phyloP scores from a whole-genome alignment of 64 coral and sea anemone genomes.

The Dendrophyllia cribrosa region DNA sequence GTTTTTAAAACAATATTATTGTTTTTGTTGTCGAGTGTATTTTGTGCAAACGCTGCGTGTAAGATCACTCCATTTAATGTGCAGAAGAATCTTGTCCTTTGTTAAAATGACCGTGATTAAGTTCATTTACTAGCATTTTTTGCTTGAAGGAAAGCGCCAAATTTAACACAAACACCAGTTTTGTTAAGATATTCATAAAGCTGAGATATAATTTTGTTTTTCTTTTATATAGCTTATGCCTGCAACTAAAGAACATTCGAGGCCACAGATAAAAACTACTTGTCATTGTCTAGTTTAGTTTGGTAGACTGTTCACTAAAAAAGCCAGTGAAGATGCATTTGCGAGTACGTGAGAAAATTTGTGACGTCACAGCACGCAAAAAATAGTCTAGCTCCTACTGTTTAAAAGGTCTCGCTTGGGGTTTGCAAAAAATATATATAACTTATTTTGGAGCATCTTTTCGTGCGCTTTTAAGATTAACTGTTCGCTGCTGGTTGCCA shows the following conservation, averaged over 20 bases:
- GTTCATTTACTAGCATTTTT: not conserved
- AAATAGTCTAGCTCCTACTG: no score
- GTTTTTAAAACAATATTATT: no score
- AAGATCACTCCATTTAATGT: no score
- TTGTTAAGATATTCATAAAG: no score
- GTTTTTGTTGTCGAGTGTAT: no score
- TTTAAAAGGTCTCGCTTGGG: no score
- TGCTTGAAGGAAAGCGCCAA: not conserved
- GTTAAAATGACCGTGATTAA: not conserved
- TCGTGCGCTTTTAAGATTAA: constrained; percentile 41
- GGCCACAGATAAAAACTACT: not conserved
- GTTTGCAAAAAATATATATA: no score
- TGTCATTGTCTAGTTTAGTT: not conserved
- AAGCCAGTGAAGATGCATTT: not conserved
- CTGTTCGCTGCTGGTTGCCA: constrained; percentile 3
- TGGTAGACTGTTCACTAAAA: no score
- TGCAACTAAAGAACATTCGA: not conserved
- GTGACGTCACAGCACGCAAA: not conserved
- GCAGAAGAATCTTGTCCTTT: no score
- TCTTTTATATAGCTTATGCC: not conserved
- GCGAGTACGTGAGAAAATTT: not conserved
- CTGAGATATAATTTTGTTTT: not conserved
- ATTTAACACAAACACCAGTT: not conserved
- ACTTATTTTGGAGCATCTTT: not conserved
- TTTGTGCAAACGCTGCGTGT: no score